These are phyloP conservation scores for Tympanuchus pallidicinctus DNA, from an alignment of 2,113 vertebrate genomes.

Conservation along the genomic window DNA sequence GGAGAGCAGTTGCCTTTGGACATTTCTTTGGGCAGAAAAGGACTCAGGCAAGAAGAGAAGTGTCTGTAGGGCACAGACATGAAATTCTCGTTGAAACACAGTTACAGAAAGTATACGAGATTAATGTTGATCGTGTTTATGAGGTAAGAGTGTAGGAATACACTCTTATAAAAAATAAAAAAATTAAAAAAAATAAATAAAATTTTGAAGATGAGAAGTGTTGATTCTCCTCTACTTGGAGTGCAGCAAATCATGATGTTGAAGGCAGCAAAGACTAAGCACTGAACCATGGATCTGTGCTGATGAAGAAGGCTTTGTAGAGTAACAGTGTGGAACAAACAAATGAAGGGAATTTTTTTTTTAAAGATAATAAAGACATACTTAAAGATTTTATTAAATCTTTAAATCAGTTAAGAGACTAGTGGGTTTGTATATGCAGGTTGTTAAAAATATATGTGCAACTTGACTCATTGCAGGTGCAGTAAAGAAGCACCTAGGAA, in stretches of 20 bases:
- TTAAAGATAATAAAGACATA: no score
- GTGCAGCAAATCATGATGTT: not conserved
- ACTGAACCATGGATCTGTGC: not conserved
- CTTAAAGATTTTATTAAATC: not conserved
- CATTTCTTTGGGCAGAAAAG: not conserved
- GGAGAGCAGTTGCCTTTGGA: not conserved
- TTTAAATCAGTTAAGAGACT: not conserved
- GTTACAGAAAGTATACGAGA: not conserved
- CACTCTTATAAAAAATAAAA: no score
- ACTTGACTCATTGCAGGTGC: not conserved
- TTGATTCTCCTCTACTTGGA: not conserved
- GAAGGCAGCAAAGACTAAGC: not conserved
- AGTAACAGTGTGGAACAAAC: not conserved
- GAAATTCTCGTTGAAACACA: fast-evolving
- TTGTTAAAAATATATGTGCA: fast-evolving
- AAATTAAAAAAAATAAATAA: no score
- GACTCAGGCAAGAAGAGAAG: not conserved
- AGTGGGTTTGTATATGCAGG: not conserved
- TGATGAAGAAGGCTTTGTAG: not conserved
- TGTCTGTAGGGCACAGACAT: not conserved
- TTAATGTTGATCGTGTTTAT: not conserved
- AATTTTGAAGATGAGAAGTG: not conserved
- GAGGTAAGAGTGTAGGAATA: not conserved
- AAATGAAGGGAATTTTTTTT: not conserved
- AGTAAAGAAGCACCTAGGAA: not conserved